A percentile compares a stretch with the other conserved stretches of the same genome.
Evolutionary conservation across 2,113 vertebrate genomes (phyloP).

Genomic region (Takifugu flavidus): DNA sequence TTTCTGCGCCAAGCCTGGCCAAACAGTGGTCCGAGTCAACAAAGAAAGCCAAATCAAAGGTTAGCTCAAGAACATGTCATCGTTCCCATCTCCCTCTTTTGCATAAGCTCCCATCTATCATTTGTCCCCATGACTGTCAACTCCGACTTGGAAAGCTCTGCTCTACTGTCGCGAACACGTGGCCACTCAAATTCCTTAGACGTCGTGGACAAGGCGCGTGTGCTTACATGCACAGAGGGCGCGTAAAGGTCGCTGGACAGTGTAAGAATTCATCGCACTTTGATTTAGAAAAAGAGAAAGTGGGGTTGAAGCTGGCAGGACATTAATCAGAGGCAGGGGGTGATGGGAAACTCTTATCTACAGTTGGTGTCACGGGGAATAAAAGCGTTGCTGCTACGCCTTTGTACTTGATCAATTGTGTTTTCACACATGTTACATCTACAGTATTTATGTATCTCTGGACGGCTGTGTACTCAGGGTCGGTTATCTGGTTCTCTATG

Average conservation of each 20-base stretch:
- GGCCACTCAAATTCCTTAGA: slow-evolving; percentile 2
- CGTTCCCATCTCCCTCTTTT: slow-evolving; percentile 20
- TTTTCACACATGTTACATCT: slow-evolving; percentile 37
- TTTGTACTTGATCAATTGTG: slow-evolving; percentile 3
- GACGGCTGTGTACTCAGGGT: not conserved
- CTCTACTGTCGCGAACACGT: not conserved
- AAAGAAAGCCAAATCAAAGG: slow-evolving; percentile 53
- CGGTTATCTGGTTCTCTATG: too few relatives aligned
- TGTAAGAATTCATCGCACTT: slow-evolving; percentile 46
- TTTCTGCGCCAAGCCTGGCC: slow-evolving; percentile 37
- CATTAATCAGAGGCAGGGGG: slow-evolving; percentile 58
- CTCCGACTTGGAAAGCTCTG: not conserved
- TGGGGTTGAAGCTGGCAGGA: slow-evolving; percentile 36
- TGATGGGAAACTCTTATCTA: slow-evolving; percentile 55
- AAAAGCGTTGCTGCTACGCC: slow-evolving; percentile 13
- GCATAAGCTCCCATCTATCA: slow-evolving; percentile 63
- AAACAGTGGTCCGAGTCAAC: slow-evolving; percentile 36
- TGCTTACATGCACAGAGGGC: slow-evolving; percentile 39
- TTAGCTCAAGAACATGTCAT: slow-evolving; percentile 45
- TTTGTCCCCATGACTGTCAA: slow-evolving; percentile 45
- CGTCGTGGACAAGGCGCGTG: not conserved
- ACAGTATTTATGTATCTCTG: slow-evolving; percentile 5
- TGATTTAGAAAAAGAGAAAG: slow-evolving; percentile 48
- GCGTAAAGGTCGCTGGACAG: slow-evolving; percentile 63
- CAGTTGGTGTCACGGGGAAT: slow-evolving; percentile 13